Conservation (phyloP, 2,113 vertebrate species). For the Sander lucioperca region DNA sequence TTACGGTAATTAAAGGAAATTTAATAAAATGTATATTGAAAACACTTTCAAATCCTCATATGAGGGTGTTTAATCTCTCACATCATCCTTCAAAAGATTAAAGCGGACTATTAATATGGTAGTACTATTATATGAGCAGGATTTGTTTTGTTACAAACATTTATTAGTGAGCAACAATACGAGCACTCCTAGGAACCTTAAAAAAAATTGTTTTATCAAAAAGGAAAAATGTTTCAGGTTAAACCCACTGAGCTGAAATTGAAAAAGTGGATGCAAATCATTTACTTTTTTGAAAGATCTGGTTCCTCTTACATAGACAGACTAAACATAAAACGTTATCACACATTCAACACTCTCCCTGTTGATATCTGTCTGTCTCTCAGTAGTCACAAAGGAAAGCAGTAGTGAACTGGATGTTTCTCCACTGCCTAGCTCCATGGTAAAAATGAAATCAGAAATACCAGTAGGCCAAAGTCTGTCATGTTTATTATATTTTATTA, state of each 20-base stretch:
- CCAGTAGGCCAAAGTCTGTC: neutral
- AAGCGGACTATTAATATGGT: neutral
- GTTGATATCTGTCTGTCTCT: neutral
- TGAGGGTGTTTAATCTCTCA: neutral
- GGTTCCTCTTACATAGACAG: neutral
- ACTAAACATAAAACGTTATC: neutral
- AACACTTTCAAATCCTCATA: neutral
- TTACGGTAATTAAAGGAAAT: neutral
- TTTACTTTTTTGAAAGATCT: neutral
- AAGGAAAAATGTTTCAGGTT: neutral
- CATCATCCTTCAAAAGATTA: neutral
- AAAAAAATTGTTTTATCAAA: too few relatives aligned
- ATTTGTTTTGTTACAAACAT: neutral
- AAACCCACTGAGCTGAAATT: neutral
- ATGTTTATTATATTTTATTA: neutral
- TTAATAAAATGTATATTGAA: neutral
- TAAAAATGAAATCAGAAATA: neutral
- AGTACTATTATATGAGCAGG: neutral
- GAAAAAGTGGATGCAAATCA: neutral
- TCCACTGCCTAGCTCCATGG: neutral
- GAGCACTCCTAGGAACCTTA: neutral
- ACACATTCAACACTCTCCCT: neutral
- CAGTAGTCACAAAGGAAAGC: neutral
- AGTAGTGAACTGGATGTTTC: neutral
- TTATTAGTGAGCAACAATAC: neutral